Evolutionary conservation across 2,113 vertebrate genomes (phyloP).

Genomic region (Callopanchax toddi): DNA sequence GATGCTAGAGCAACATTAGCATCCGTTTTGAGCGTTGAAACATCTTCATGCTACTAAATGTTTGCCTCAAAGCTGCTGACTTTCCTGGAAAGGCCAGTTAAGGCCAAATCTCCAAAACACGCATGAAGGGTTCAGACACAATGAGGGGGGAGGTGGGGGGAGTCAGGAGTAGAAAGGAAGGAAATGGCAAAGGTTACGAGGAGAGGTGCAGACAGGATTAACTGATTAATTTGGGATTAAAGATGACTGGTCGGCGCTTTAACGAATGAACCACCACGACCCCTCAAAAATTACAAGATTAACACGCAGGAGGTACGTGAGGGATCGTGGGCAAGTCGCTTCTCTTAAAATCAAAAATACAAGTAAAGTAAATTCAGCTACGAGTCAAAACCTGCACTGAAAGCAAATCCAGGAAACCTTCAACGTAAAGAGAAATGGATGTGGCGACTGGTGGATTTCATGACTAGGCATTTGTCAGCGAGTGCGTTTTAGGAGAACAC

Average conservation of each 20-base stretch:
- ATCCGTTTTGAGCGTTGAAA: too few species aligned
- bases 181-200: constrained; percentile 59
- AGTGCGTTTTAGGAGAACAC: constrained; percentile 23
- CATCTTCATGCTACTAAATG: not conserved
- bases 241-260: constrained; percentile 63
- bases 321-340: too few species aligned
- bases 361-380: too few species aligned
- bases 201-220: constrained; percentile 70
- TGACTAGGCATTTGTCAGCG: constrained; percentile 53
- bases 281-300: constrained; percentile 61
- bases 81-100: constrained; percentile 52
- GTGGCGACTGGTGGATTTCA: constrained; percentile 37
- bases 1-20: too few species aligned
- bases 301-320: constrained; percentile 33
- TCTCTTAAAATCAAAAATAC: not conserved
- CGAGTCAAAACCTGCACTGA: constrained; percentile 1
- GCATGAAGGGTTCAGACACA: constrained; percentile 63
- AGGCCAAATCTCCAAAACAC: constrained; percentile 48
- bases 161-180: constrained; percentile 50
- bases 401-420: constrained; percentile 32
- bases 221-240: constrained; percentile 78
- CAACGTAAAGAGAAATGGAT: constrained; percentile 1
- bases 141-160: constrained; percentile 31
- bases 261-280: constrained; percentile 69
- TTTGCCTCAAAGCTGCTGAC: constrained; percentile 29